Percentiles rank a stretch among this genome's conserved stretches.
Conservation (phyloP, 92 coral and sea anemone genomes). For the Pocillopora grandis region DNA sequence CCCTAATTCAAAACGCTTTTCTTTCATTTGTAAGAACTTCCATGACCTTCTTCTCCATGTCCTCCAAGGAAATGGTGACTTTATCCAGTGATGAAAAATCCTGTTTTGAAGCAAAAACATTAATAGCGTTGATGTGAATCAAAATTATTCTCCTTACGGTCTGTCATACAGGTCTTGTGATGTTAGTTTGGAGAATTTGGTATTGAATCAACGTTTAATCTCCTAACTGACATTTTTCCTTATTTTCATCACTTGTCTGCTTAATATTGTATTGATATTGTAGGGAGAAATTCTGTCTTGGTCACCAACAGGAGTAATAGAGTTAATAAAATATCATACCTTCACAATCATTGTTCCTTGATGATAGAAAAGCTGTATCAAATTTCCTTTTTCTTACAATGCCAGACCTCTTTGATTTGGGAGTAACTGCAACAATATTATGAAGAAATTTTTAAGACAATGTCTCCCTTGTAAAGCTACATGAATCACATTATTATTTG, state of each 20-base stretch:
- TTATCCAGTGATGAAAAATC: slow-evolving; percentile 54
- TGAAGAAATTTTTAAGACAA: background rate
- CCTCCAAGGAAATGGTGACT: slow-evolving; percentile 48
- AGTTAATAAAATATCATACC: background rate
- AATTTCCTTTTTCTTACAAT: slow-evolving; percentile 17
- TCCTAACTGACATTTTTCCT: too few relatives aligned
- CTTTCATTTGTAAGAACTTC: slow-evolving; percentile 38
- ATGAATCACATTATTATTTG: background rate
- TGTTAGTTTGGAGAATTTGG: too few relatives aligned
- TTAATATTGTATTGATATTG: too few relatives aligned
- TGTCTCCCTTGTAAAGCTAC: background rate
- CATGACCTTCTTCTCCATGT: slow-evolving; percentile 56
- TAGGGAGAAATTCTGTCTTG: too few relatives aligned
- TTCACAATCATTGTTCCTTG: slow-evolving; percentile 1
- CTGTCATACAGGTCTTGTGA: too few relatives aligned
- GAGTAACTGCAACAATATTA: slow-evolving; percentile 11
- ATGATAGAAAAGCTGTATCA: background rate
- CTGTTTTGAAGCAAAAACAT: slow-evolving; percentile 13
- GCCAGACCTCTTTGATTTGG: slow-evolving; percentile 22
- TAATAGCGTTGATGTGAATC: background rate
- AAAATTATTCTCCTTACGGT: too few relatives aligned
- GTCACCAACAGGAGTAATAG: too few relatives aligned
- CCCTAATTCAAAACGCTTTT: slow-evolving; percentile 7
- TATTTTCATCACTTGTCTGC: too few relatives aligned
- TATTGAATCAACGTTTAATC: too few relatives aligned